Conservation (phyloP, 2,797 vertebrate genomes). For the Agapornis canus region DNA sequence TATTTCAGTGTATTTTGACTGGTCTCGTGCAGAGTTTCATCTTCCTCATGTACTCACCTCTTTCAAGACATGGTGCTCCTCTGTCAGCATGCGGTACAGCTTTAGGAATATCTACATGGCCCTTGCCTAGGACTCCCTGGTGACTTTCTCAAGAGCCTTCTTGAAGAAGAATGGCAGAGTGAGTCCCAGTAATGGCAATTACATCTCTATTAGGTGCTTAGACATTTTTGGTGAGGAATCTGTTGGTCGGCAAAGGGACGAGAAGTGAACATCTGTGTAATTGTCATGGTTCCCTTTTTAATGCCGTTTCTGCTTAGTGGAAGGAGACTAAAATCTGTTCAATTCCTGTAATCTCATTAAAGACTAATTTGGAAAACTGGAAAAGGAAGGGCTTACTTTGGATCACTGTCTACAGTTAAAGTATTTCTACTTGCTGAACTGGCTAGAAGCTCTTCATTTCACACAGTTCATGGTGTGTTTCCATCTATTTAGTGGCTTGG, state of each 20-base stretch:
- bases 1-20: not conserved
- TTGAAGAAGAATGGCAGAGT: not conserved
- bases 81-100: not conserved
- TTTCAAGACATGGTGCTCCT: not conserved
- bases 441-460: not conserved
- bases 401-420: not conserved
- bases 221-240: not conserved
- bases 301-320: not conserved
- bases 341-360: not conserved
- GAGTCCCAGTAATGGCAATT: not conserved
- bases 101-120: not conserved
- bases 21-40: not conserved
- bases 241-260: not conserved
- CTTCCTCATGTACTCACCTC: not conserved
- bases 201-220: not conserved
- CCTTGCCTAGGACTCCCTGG: not conserved
- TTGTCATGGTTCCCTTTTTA: constrained; percentile 1
- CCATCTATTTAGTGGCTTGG: not conserved
- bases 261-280: not conserved
- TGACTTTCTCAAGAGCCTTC: not conserved
- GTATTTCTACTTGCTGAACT: not conserved
- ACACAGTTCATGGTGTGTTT: not conserved
- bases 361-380: not conserved
- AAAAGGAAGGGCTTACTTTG: not conserved
- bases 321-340: not conserved